Base-by-base conservation (phyloP, 2,113 vertebrate species). In the Columbina picui region DNA sequence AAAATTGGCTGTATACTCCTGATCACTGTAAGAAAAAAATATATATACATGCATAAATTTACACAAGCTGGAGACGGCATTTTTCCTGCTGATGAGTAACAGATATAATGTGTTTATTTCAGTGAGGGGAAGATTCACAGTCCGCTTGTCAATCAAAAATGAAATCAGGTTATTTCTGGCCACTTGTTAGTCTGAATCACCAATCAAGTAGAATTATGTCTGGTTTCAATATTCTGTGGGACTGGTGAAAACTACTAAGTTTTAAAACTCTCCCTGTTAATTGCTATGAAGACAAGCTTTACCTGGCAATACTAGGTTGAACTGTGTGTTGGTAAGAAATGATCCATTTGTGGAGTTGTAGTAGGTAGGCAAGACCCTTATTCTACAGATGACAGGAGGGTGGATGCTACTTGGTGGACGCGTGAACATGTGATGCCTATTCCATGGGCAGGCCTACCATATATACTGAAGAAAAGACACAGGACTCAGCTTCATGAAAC, bases 351-450 rank as follows among this genome's bases (percentile, higher is more conserved):
- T 8, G 38, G 20, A 76, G 29, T 5, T 39, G 14, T n/a, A 85
- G 20, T 29, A 55, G 38, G 30, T 47, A 19, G 23, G 9, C 30
- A 69, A 91, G 56, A 45, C 7, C 29, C 9, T 63, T 74, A 50
- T 12, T 45, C 29, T 53, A 12, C 6, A 1, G 2, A 9, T 23
- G 21, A 30, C 43, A 6, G 1, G 32, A 82, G 14, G 8, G 61
- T 39, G 34, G 16, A 38, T 0, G 0, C 3, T 47, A 7, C 9
- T 16, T 67, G 59, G 38, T 76, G 30, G 13, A 38, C n/a, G 49
- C 2, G 3, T 0, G 3, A 73, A 6, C 16, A 41, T 12, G 14
- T 10, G 23, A 10, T 2, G 25, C 10, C 23, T 18, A 10, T 63
- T 73, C 83, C 12, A 10, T 32, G 1, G 1, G 27, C 14, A 47